phyloP scores from a whole-genome alignment of 2,888 invertebrate genomes.

The Heliconius charithonia region DNA sequence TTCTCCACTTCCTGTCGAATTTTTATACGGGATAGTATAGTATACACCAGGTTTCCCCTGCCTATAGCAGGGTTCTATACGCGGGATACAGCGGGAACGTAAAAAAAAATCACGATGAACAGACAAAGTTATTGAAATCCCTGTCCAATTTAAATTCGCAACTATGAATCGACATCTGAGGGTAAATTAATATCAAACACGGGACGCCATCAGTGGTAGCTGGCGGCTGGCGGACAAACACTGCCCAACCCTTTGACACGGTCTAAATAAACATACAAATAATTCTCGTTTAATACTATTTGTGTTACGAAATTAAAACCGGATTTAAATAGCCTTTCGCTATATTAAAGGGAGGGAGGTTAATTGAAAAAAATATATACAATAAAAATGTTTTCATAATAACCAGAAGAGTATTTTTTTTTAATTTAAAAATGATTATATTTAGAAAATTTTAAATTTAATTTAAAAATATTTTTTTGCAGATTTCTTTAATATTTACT shows the following conservation, averaged over 20 bases:
- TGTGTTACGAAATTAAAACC: slow-evolving; percentile 37
- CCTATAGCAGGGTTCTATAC: neutral
- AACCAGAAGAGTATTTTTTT: no score
- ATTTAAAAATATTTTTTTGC: no score
- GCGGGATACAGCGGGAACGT: neutral
- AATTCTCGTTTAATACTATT: slow-evolving; percentile 44
- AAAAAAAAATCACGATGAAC: neutral
- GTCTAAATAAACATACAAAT: slow-evolving; percentile 46
- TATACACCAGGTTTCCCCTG: no score
- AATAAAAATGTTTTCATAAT: neutral
- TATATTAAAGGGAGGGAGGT: no score
- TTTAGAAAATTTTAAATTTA: no score
- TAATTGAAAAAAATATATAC: no score
- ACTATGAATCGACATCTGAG: slow-evolving; percentile 25
- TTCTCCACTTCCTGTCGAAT: no score
- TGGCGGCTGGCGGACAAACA: slow-evolving; percentile 47
- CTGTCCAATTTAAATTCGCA: slow-evolving; percentile 2
- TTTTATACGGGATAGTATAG: no score
- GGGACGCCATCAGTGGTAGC: slow-evolving; percentile 43
- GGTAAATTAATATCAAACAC: slow-evolving; percentile 34
- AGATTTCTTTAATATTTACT: no score
- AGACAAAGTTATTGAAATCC: neutral
- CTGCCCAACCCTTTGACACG: slow-evolving; percentile 51
- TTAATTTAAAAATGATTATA: no score
- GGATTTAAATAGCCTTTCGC: slow-evolving; percentile 8